Base-by-base conservation (phyloP, 2,888 invertebrate species). In the Linnaemya vulpina region DNA sequence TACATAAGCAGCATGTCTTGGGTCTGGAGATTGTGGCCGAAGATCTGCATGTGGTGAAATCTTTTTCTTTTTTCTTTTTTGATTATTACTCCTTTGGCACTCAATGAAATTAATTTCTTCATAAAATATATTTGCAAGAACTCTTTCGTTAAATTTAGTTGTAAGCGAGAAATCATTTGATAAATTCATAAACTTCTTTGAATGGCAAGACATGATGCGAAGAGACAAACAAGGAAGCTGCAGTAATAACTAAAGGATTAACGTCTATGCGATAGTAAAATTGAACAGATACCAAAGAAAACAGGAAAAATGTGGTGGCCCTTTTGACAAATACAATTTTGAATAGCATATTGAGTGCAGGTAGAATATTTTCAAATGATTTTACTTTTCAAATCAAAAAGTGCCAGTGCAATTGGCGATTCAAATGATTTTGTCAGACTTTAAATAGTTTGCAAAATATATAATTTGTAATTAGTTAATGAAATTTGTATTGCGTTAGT, bases 1-100 rank as follows among this genome's bases (percentile, higher is more conserved):
- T 73, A 67, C 68, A 77, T 62, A 78, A 25, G 17, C 63, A 75
- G 62, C 53, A 78, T 58, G 30, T 63, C 53, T 25, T 60, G 51
- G 11, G 70, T 35, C 62, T 51, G 10, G 20, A 74, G 46, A 74
- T 51, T 49, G 3, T 62, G 10, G n/a, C 13, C 15, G 3, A 7
- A 25, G 46, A n/a, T 13, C 30, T 30, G 30, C 30, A 30, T 30
- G 30, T 30, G 30, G 30, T 30, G 30, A 30, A n/a, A 30, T 25
- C 25, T 25, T 55, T 55, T 71, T 70, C 11, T 49, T 38, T 22
- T 1, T 7, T 43, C 13, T n/a, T 30, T 30, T 30, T 5, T 53
- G 35, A 15, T 15, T 30, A 13, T 53, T 25, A 8, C 13, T 8
- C 17, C 22, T n/a, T 38, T 25, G n/a, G 22, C 58, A n/a, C n/a